These are phyloP conservation scores for Biston betularia DNA, from an alignment of 2,888 invertebrate species.

Conservation along the genomic window DNA sequence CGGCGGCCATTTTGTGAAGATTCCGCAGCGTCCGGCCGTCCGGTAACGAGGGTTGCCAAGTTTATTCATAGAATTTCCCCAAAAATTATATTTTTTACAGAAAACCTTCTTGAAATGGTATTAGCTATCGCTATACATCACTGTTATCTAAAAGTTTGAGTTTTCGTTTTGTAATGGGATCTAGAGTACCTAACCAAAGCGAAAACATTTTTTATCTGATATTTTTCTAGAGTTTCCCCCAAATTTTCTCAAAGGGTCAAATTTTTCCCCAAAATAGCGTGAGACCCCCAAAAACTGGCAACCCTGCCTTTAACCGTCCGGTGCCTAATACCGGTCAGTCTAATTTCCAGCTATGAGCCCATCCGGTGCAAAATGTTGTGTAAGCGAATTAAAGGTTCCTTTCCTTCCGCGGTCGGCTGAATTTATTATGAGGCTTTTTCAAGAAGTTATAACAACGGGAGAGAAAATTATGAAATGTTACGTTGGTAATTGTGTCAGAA, in stretches of 20 bases:
- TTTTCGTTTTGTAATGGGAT: too few relatives aligned
- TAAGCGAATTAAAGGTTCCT: slow-evolving; percentile 78
- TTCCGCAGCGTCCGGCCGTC: slow-evolving; percentile 61
- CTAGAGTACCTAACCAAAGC: too few relatives aligned
- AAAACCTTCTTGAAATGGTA: too few relatives aligned
- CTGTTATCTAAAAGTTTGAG: too few relatives aligned
- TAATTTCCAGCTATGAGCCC: slow-evolving; percentile 62
- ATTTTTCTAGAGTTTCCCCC: too few relatives aligned
- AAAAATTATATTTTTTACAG: too few relatives aligned
- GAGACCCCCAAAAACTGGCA: too few relatives aligned
- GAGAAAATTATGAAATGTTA: neutral
- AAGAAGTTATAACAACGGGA: slow-evolving; percentile 10
- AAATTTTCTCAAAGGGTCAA: too few relatives aligned
- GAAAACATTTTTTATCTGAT: too few relatives aligned
- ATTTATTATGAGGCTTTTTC: slow-evolving; percentile 46
- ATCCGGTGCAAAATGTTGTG: slow-evolving; percentile 81
- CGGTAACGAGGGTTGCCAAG: slow-evolving; percentile 42
- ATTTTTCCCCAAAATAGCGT: too few relatives aligned
- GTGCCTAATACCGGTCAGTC: slow-evolving; percentile 51
- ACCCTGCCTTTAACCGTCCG: slow-evolving; percentile 63
- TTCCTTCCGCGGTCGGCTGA: slow-evolving; percentile 55
- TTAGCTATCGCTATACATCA: too few relatives aligned
- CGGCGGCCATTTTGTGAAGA: slow-evolving; percentile 61
- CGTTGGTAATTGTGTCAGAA: neutral
- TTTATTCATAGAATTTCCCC: too few relatives aligned